These are phyloP conservation scores for Philaethria dido DNA, from an alignment of 2,888 invertebrate species.

Conservation along the genomic window DNA sequence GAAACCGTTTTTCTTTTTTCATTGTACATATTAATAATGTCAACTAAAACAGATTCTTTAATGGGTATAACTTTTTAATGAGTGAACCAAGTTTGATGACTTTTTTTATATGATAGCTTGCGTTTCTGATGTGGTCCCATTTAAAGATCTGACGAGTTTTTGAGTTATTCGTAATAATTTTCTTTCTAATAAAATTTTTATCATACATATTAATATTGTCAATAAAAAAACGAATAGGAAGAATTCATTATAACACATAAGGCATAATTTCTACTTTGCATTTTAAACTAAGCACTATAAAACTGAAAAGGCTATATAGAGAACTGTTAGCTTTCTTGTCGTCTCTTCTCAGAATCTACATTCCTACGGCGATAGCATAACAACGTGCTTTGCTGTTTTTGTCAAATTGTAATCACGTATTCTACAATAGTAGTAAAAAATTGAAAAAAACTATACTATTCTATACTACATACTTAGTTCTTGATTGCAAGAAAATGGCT, in stretches of 20 bases:
- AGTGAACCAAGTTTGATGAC: too few species aligned
- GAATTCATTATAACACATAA: neutral
- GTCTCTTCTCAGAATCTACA: constrained; percentile 12
- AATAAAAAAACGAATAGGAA: constrained; percentile 3
- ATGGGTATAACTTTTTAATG: too few species aligned
- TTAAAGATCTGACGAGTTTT: too few species aligned
- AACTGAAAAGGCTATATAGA: constrained; percentile 1
- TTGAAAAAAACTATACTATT: neutral
- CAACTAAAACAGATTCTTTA: too few species aligned
- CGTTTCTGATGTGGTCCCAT: too few species aligned
- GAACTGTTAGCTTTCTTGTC: constrained; percentile 14
- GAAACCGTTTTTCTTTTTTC: too few species aligned
- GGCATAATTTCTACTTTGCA: neutral
- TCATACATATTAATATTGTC: neutral
- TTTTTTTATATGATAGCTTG: too few species aligned
- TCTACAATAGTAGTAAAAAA: neutral
- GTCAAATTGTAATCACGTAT: neutral
- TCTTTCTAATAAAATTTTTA: too few species aligned
- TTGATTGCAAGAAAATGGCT: neutral
- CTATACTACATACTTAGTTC: neutral
- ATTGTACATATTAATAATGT: too few species aligned
- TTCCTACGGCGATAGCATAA: neutral
- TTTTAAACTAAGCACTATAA: neutral
- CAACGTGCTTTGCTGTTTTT: neutral
- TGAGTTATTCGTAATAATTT: too few species aligned